A percentile compares a stretch with the other conserved stretches of the same genome.
Evolutionary conservation across 2,888 invertebrate species (phyloP).

Genomic region (Busseola fusca): DNA sequence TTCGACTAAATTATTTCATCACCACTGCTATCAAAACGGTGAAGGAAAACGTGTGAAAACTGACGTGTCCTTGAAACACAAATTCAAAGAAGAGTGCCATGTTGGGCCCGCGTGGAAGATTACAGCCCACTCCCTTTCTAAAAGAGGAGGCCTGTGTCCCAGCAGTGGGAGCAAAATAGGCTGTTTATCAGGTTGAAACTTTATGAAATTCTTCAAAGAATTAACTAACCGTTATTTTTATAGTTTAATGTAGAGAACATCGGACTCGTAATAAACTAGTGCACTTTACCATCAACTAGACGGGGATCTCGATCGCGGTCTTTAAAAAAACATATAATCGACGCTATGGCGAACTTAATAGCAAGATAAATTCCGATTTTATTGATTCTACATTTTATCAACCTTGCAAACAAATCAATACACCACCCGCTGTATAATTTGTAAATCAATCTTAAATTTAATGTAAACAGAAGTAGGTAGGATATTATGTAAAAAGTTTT

Average conservation of each 20-base stretch:
- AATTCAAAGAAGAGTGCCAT: no score
- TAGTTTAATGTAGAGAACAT: background rate
- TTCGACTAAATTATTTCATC: no score
- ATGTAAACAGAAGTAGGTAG: slow-evolving; percentile 37
- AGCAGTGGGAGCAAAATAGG: background rate
- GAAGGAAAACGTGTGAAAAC: no score
- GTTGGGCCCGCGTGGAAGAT: no score
- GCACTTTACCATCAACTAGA: no score
- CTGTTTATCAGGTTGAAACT: background rate
- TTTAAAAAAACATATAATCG: background rate
- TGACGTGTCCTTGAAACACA: no score
- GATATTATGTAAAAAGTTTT: slow-evolving; percentile 47
- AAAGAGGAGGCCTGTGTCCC: background rate
- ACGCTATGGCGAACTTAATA: background rate
- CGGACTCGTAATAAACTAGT: no score
- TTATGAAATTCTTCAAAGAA: background rate
- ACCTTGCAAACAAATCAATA: slow-evolving; percentile 17
- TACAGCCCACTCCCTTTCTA: no score
- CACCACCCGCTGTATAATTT: slow-evolving; percentile 24
- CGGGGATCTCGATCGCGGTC: no score
- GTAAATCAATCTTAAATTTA: slow-evolving; percentile 20
- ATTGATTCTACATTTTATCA: background rate
- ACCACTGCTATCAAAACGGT: no score
- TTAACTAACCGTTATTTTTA: background rate
- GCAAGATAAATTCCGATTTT: background rate